Evolutionary conservation across 2,797 vertebrate genomes (phyloP), one percentile per base, ranked within the genome.

Genomic region (Phoeniculus purpureus): DNA sequence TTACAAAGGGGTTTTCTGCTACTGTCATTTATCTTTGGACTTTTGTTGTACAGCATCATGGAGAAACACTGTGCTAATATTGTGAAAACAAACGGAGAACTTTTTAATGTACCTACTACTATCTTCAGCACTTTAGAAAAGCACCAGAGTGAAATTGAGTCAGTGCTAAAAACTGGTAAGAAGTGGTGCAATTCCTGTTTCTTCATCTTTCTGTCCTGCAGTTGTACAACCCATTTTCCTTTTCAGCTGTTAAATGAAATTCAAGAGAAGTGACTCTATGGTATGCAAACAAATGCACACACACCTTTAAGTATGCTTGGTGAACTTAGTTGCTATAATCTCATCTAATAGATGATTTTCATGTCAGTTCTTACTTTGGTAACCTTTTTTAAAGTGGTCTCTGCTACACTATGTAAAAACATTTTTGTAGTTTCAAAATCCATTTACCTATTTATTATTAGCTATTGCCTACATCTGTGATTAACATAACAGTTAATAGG

Each of bases 121-220:
- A 77, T 65, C 40, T 68, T 60, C 75, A 90, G 88, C 93, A 94
- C 93, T 95, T 96, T 85, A 84, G 80, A 76, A 62, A 92, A 79
- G 16, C 43, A 84, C 32, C 40, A 61, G 15, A 64, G 48, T 89
- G 86, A 94, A 91, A 75, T 31, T 20, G 22, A 89, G 48, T 51
- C 52, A 70, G 29, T 32, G n/a, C 70, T 86, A 37, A 73, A 68
- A 91, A 20, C 32, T 47, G 9, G 37, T 74, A 61, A 74, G 90
- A 72, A 71, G n/a, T 54, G 16, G 32, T 86, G n/a, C 15, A 59
- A 87, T 70, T 88, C 18, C 15, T 45, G 9, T 51, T 90, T 21
- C 37, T 62, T 72, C 68, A 22, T 64, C 14, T 45, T 72, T 64
- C 56, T 86, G 58, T 85, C 48, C 40, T 76, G 19, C 23, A 77